Percentiles rank a stretch among this genome's conserved stretches.
phyloP scores from a whole-genome alignment of 2,113 vertebrate species.

The Chamaetylas fuelleborni region DNA sequence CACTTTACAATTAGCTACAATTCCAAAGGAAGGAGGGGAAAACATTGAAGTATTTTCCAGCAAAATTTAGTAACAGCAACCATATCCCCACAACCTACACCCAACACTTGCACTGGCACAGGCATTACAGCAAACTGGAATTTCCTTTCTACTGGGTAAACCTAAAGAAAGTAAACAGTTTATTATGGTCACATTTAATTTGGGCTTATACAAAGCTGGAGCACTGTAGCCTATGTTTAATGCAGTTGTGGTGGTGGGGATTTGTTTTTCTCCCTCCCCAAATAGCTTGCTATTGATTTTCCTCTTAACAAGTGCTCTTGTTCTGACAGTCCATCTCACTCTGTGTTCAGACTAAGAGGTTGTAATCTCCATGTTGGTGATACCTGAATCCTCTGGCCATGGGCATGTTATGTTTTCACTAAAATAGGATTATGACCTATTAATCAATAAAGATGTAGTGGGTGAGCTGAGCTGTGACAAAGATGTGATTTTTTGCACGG shows the following conservation, averaged over 20 bases:
- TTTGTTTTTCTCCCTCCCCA: background rate
- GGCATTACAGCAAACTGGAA: background rate
- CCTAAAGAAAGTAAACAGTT: conserved; percentile 48
- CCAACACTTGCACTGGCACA: background rate
- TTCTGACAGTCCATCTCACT: background rate
- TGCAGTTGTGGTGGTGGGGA: background rate
- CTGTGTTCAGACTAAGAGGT: background rate
- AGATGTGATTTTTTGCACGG: background rate
- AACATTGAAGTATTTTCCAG: background rate
- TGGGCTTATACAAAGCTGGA: background rate
- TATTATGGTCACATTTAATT: conserved; percentile 52
- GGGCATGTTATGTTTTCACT: conserved; percentile 23
- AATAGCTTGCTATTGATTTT: conserved; percentile 45
- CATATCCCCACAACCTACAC: background rate
- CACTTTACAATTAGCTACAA: background rate
- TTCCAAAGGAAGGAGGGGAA: background rate
- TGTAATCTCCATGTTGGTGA: background rate
- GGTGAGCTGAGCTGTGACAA: background rate
- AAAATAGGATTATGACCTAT: conserved; percentile 43
- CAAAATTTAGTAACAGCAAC: background rate
- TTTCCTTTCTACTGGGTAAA: background rate
- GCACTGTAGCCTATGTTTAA: conserved; percentile 38
- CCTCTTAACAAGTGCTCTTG: conserved; percentile 15
- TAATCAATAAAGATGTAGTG: conserved; percentile 48
- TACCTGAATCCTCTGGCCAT: conserved; percentile 7